A percentile compares a stretch with the other conserved stretches of the same genome.
Conservation (phyloP, 2,113 vertebrate genomes). For the Gallinago paraguaiae region DNA sequence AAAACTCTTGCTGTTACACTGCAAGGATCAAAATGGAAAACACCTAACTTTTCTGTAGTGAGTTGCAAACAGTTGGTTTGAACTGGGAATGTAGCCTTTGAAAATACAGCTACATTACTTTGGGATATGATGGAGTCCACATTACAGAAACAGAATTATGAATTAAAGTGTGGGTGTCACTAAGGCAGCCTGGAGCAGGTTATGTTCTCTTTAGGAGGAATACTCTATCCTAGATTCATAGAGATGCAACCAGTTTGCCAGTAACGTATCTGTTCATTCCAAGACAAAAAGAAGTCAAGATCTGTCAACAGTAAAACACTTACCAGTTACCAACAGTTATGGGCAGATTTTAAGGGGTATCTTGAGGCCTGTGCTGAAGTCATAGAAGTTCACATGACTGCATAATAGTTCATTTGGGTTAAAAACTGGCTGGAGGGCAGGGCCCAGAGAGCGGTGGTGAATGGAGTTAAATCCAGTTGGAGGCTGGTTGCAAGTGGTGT, state of each 20-base stretch:
- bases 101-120: background rate
- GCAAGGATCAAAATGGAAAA: background rate
- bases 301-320: background rate
- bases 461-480: no score
- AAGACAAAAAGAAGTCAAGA: background rate
- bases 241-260: background rate
- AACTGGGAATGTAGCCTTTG: background rate
- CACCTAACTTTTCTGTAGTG: background rate
- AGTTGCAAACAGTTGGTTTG: background rate
- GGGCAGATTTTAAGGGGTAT: background rate
- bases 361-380: background rate
- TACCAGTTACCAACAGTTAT: background rate
- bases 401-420: background rate
- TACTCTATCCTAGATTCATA: background rate
- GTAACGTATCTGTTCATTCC: background rate
- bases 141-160: background rate
- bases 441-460: no score
- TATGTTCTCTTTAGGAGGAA: background rate
- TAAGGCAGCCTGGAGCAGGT: background rate
- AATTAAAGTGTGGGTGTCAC: background rate
- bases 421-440: no score
- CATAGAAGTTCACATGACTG: background rate
- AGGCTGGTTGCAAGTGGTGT: no score
- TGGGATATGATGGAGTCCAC: background rate
- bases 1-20: background rate